Conservation (phyloP, 2,797 vertebrate genomes). For the Brachymystax lenok region DNA sequence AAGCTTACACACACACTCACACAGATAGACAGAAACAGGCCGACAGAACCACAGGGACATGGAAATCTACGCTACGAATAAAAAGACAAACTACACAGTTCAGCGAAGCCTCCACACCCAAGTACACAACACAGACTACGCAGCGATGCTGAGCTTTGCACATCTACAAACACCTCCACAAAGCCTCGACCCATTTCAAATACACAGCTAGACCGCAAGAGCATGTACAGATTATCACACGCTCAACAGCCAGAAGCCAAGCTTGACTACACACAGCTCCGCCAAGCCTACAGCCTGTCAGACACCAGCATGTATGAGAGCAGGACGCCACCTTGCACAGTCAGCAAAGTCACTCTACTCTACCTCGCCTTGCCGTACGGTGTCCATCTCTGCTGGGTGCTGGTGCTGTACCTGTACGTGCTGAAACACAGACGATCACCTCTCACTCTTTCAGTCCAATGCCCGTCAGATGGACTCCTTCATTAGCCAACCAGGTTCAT, state of each 20-base stretch:
- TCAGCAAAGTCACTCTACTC: constrained; percentile 40
- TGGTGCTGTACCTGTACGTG: constrained; percentile 58
- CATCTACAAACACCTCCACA: constrained; percentile 29
- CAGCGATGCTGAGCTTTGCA: constrained; percentile 40
- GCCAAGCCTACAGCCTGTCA: neutral
- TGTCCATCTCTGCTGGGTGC: constrained; percentile 59
- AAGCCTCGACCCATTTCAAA: neutral
- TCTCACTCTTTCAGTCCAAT: neutral
- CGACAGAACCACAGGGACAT: neutral
- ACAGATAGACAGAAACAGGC: neutral
- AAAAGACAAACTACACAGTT: constrained; percentile 51
- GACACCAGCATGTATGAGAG: neutral
- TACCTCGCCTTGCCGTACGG: constrained; percentile 67
- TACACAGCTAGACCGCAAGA: neutral
- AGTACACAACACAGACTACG: neutral
- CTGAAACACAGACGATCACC: constrained; percentile 52
- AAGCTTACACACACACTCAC: neutral
- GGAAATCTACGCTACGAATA: constrained; percentile 11
- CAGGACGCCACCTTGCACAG: constrained; percentile 25
- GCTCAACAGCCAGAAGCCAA: constrained; percentile 1
- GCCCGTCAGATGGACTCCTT: neutral
- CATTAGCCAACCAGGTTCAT: neutral
- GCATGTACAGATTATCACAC: constrained; percentile 5
- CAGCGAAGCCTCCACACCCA: constrained; percentile 47
- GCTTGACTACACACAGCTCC: neutral